These are phyloP conservation scores for Orthosia incerta DNA, from an alignment of 2,888 invertebrate genomes.

Conservation along the genomic window DNA sequence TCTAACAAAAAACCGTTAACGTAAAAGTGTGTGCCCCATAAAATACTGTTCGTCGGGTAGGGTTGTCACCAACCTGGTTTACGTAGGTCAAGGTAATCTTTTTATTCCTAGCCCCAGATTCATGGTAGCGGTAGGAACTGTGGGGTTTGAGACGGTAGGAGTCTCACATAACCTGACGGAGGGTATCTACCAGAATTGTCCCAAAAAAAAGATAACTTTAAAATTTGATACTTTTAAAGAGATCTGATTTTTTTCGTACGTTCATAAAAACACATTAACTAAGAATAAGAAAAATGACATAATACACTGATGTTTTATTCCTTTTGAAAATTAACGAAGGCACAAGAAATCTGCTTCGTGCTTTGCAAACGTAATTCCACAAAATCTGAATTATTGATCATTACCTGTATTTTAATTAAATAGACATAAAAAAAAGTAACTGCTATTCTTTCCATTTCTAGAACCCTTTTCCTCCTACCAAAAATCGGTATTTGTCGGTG, in stretches of 20 bases:
- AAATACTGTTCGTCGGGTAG: constrained; percentile 71
- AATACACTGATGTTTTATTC: no score
- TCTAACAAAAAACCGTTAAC: constrained; percentile 74
- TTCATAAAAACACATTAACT: no score
- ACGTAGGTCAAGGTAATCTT: neutral
- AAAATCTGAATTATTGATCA: neutral
- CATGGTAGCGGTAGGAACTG: no score
- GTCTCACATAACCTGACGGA: no score
- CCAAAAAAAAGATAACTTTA: neutral
- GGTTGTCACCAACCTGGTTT: constrained; percentile 49
- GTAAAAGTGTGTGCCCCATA: constrained; percentile 79
- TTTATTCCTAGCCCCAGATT: no score
- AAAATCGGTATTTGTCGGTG: neutral
- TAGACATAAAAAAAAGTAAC: neutral
- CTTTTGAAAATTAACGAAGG: neutral
- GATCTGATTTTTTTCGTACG: no score
- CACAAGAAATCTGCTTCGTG: neutral
- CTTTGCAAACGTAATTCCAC: neutral
- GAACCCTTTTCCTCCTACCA: neutral
- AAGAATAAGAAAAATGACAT: no score
- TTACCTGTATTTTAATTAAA: neutral
- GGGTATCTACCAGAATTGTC: no score
- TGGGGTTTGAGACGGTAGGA: no score
- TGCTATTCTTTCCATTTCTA: neutral
- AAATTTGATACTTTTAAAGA: no score